phyloP scores from a whole-genome alignment of 1,140 invertebrate genomes.

The Drosophila kurseongensis region DNA sequence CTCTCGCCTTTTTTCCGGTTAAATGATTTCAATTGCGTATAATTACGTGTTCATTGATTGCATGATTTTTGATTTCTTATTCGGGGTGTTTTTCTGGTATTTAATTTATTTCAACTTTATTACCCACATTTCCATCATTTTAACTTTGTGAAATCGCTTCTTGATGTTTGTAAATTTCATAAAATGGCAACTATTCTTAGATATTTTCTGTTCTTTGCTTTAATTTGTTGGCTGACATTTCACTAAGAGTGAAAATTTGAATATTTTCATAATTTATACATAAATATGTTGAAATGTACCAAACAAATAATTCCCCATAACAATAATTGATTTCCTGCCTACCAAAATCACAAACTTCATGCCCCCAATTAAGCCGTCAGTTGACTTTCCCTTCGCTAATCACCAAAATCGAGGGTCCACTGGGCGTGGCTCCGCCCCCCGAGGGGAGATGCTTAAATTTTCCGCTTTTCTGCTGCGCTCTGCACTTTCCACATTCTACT shows the following conservation, averaged over 20 bases:
- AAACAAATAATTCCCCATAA: no score
- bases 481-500: conserved; percentile 19
- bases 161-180: neutral
- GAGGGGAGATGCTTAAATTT: neutral
- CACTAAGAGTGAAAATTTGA: no score
- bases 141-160: neutral
- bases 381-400: conserved; percentile 28
- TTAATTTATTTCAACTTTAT: conserved; percentile 1
- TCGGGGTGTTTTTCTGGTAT: neutral
- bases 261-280: no score
- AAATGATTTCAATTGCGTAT: conserved; percentile 22
- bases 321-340: no score
- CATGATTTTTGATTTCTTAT: conserved; percentile 6
- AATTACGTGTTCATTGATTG: conserved; percentile 1
- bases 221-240: no score
- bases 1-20: neutral
- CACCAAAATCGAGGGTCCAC: conserved; percentile 19
- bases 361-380: conserved; percentile 3
- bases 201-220: no score
- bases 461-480: conserved; percentile 31
- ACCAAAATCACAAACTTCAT: no score
- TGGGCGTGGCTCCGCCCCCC: neutral
- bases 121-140: neutral
- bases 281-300: no score
- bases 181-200: no score